Evolutionary conservation across 2,113 vertebrate species (phyloP), one percentile per base, ranked within the genome.

Genomic region (Thalassoma bifasciatum): DNA sequence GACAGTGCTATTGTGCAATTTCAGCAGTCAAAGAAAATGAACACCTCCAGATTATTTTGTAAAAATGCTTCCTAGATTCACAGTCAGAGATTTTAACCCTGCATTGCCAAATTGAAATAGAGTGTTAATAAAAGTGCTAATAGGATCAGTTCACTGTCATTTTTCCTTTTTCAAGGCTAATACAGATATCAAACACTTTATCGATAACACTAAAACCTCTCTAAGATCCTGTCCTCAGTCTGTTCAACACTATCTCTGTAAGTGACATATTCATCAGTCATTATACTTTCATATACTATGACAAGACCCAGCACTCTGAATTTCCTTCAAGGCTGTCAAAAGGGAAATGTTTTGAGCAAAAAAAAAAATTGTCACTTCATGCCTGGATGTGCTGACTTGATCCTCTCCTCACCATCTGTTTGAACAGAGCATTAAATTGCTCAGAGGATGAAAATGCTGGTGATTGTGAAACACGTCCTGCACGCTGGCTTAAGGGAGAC

Each of bases 391-490:
- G 66, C 68, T 1, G 58, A 58, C 63, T 47, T 17, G 11, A 74
- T 77, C 72, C 40, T 10, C 12, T 51, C 59, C 49, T 17, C 4
- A 30, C 47, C 70, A 50, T 72, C 83, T 75, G 78, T 57, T 17
- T 81, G 19, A 53, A 65, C 36, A 19, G 8, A 59, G 44, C 17
- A 59, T 75, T 72, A 78, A 70, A 70, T 38, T 42, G 47, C 67
- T 76, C 4, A 40, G 38, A 64, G 66, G 61, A 72, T 53, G 44
- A 67, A 30, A 57, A 62, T 34, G 62, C 38, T 40, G 50, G 21
- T 26, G 66, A 67, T 72, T 63, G 72, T 66, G 72, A 79, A 58
- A 2, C 1, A 1, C 57, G 61, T 38, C 47, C 24, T 44, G 40
- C 30, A 42, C 1, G 34, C 26, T 38, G 42, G 38, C 46, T 50